phyloP scores from a whole-genome alignment of 2,797 vertebrate genomes.

The Graptemys geographica region DNA sequence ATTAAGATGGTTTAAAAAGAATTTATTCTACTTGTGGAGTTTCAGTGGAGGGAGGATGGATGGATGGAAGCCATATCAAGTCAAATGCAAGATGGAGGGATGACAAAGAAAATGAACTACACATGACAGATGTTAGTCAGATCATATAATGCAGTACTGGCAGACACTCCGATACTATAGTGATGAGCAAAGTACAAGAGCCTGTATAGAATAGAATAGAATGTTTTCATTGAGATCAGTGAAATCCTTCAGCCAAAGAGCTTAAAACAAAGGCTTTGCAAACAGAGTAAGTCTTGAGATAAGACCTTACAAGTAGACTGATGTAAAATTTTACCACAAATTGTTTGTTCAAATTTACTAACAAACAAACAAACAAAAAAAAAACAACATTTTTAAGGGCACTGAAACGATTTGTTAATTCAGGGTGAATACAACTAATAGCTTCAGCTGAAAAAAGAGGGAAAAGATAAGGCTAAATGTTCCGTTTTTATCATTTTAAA shows the following conservation, averaged over 20 bases:
- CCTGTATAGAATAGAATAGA: neutral
- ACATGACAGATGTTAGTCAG: neutral
- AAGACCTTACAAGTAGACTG: neutral
- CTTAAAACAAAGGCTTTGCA: neutral
- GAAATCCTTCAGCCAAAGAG: neutral
- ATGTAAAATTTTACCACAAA: neutral
- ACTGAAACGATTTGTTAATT: neutral
- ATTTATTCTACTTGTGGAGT: neutral
- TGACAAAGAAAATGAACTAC: neutral
- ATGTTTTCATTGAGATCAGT: neutral
- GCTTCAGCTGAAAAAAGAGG: neutral
- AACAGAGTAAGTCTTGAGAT: neutral
- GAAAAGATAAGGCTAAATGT: neutral
- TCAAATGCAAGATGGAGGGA: neutral
- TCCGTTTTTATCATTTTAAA: neutral
- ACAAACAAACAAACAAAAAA: too few relatives aligned
- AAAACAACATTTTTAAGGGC: neutral
- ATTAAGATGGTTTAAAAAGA: neutral
- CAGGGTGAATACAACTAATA: neutral
- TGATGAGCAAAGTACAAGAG: neutral
- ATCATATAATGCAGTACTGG: neutral
- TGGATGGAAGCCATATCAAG: neutral
- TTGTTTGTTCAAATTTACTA: neutral
- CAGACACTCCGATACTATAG: neutral
- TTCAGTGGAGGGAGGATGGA: neutral